Base-by-base conservation (phyloP, 2,113 vertebrate genomes). In the Aphelocoma coerulescens region DNA sequence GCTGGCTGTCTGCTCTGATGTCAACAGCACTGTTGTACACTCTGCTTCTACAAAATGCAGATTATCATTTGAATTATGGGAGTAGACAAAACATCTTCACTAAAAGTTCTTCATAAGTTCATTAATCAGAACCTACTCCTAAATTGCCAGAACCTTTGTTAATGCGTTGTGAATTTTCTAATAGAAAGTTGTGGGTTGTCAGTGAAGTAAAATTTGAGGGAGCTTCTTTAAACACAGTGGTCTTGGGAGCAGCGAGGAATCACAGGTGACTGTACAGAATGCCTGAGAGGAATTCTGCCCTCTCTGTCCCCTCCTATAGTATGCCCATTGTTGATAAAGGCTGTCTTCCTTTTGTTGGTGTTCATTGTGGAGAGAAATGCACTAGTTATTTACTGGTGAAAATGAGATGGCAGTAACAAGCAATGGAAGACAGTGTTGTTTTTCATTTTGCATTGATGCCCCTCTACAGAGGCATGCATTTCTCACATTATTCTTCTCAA, bases 401-500 rank as follows among this genome's bases (percentile, higher is more conserved):
- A 98, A 97, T 94, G 95, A 97, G 93, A 94, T 93, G 87, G 95
- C 93, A 94, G 91, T 96, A 96, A 89, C 95, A 96, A 97, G 95
- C 93, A 95, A 95, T 85, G 96, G 96, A 91, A 97, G 94, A 97
- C 93, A 97, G 90, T 92, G 96, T 95, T 97, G 96, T 96, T 98
- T 97, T 97, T 97, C 95, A 97, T 97, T 97, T 96, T 96, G 77
- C 92, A 96, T 93, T 96, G 93, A 96, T 88, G 75, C 97, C 85
- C 95, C 96, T 97, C 91, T 91, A 91, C 95, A 97, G 93, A 97
- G 93, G 82, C 96, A 95, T 90, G 81, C 92, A 97, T 97, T 97
- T 98, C 98, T 98, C 97, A 97, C 97, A 97, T 98, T 97, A 97
- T 96, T 97, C 97, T 97, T 97, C 94, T 97, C 96, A 98, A 98